A percentile compares a stretch with the other conserved stretches of the same genome.
phyloP scores from a whole-genome alignment of 2,888 invertebrate genomes.

The Macrosiphum euphorbiae region DNA sequence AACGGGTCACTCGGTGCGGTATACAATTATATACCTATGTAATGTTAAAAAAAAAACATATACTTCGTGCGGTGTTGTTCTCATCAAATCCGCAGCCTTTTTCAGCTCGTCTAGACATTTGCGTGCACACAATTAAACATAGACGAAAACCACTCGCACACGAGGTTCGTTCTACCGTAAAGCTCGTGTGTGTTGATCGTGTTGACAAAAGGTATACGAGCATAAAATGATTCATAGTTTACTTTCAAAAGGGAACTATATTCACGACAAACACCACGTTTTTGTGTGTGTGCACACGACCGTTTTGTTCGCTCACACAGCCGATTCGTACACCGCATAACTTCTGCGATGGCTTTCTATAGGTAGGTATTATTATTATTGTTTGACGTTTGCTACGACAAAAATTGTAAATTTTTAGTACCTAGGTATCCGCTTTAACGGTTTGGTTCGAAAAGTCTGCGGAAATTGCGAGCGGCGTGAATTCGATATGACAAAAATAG shows the following conservation, averaged over 20 bases:
- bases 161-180: not conserved
- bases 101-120: not conserved
- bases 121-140: not conserved
- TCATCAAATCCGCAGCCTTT: not conserved
- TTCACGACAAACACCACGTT: not conserved
- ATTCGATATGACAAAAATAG: not conserved
- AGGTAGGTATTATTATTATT: not conserved
- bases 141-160: conserved; percentile 1
- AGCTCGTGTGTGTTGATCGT: not conserved
- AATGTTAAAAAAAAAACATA: not conserved
- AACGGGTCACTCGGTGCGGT: not conserved
- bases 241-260: conserved; percentile 24
- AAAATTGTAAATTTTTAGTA: no score
- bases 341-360: not conserved
- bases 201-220: not conserved
- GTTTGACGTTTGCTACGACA: not conserved
- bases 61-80: not conserved
- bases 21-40: not conserved
- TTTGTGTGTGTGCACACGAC: not conserved
- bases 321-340: not conserved
- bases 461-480: not conserved
- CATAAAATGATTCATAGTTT: not conserved
- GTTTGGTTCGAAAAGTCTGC: no score
- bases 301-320: not conserved
- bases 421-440: no score